Conservation (phyloP, 23 tunicate genomes). For the Corella eumyota region DNA sequence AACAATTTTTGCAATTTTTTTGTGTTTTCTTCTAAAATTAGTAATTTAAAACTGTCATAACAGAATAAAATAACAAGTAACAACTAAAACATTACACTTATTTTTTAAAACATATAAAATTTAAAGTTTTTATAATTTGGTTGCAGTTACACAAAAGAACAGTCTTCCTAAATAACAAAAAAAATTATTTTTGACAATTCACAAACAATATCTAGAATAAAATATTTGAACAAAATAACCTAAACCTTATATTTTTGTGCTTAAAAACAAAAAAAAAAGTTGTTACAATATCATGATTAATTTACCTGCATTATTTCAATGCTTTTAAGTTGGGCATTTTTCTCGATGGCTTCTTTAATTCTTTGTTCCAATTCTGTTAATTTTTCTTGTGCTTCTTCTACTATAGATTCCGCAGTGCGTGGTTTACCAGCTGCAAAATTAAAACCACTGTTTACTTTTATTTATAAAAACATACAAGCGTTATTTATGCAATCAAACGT, state of each 20-base stretch:
- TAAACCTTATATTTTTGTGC: not conserved
- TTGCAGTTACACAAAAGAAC: too few species aligned
- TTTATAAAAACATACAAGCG: not conserved
- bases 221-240: too few species aligned
- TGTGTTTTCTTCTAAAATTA: not conserved
- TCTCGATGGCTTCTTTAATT: conserved; percentile 85
- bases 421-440: conserved; percentile 24
- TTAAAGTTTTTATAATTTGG: too few species aligned
- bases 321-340: conserved; percentile 65
- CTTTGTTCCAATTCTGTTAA: conserved; percentile 71
- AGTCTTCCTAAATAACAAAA: too few species aligned
- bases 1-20: too few species aligned
- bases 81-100: too few species aligned
- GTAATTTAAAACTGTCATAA: too few species aligned
- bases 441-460: not conserved
- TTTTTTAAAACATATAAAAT: too few species aligned
- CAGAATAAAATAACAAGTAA: too few species aligned
- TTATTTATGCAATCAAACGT: not conserved
- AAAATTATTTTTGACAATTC: too few species aligned
- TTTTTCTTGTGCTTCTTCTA: conserved; percentile 59
- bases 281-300: not conserved
- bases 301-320: conserved; percentile 67
- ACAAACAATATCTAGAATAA: too few species aligned
- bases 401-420: conserved; percentile 51
- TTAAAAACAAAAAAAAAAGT: not conserved